Conservation (phyloP, 1,140 invertebrate species). For the Tetramorium simillimum region DNA sequence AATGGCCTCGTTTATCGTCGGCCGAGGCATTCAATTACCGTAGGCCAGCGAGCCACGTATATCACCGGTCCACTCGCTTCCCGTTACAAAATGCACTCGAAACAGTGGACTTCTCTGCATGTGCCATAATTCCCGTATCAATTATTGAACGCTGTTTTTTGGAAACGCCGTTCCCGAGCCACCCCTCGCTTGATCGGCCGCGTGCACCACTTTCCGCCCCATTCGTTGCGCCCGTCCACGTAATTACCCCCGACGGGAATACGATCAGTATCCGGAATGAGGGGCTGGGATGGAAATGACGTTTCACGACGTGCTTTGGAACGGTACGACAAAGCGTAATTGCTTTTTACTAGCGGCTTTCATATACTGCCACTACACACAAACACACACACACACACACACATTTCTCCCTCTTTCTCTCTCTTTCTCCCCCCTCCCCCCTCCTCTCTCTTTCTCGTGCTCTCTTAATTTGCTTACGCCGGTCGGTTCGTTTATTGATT, state of each 20-base stretch:
- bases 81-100: conserved; percentile 52
- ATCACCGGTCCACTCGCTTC: conserved; percentile 13
- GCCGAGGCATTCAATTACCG: conserved; percentile 58
- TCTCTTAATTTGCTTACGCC: conserved; percentile 43
- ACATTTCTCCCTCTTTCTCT: not conserved
- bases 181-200: conserved; percentile 20
- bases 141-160: conserved; percentile 60
- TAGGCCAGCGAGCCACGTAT: conserved; percentile 27
- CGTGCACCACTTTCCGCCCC: conserved; percentile 42
- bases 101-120: conserved; percentile 22
- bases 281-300: conserved; percentile 44
- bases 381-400: not conserved
- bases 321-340: conserved; percentile 52
- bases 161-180: not conserved
- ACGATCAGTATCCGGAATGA: conserved; percentile 49
- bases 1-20: conserved; percentile 58
- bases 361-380: conserved; percentile 5
- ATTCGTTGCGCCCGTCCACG: conserved; percentile 41
- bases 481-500: conserved; percentile 38
- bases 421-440: no score
- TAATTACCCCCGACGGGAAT: conserved; percentile 59
- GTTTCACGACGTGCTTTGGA: conserved; percentile 44
- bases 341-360: conserved; percentile 57
- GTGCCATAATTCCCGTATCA: conserved; percentile 50
- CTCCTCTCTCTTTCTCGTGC: not conserved